Percentiles rank a stretch among this genome's conserved stretches.
Evolutionary conservation across 1,140 invertebrate species (phyloP).

Genomic region (Amphibalanus amphitrite): DNA sequence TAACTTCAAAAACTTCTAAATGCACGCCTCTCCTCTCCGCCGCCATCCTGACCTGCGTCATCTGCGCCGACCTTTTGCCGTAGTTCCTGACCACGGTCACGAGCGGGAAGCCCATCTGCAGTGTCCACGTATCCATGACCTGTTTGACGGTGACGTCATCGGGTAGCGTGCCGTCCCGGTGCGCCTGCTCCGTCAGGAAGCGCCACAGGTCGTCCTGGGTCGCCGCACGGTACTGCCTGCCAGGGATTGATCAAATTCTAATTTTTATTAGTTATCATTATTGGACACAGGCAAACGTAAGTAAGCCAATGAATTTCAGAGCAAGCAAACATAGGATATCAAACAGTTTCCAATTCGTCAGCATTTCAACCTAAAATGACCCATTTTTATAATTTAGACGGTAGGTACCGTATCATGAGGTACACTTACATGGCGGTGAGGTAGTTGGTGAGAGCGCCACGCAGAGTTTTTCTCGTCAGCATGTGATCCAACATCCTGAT

Average conservation of each 20-base stretch:
- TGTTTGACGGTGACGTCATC: constrained; percentile 42
- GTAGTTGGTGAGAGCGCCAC: constrained; percentile 57
- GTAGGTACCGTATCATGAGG: no score
- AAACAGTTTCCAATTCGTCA: constrained; percentile 7
- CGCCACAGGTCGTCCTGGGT: constrained; percentile 73
- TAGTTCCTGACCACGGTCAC: constrained; percentile 41
- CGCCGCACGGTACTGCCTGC: constrained; percentile 37
- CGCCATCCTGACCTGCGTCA: constrained; percentile 38
- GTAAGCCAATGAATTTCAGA: constrained; percentile 7
- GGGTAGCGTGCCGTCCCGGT: constrained; percentile 28
- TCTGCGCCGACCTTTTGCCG: constrained; percentile 35
- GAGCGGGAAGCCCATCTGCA: constrained; percentile 34
- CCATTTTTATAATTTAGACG: no score
- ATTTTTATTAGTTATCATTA: no score
- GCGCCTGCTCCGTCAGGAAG: constrained; percentile 31
- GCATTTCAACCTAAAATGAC: constrained; percentile 5
- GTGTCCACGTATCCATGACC: constrained; percentile 40
- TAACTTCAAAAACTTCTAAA: no score
- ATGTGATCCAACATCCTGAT: constrained; percentile 91
- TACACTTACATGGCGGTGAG: constrained; percentile 30
- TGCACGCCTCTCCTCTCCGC: no score
- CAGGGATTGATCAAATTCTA: no score
- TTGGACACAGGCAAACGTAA: constrained; percentile 6
- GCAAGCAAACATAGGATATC: constrained; percentile 3
- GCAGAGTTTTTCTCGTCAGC: constrained; percentile 66